Evolutionary conservation across 1,140 invertebrate species (phyloP).

Genomic region (Brachionus manjavacas): DNA sequence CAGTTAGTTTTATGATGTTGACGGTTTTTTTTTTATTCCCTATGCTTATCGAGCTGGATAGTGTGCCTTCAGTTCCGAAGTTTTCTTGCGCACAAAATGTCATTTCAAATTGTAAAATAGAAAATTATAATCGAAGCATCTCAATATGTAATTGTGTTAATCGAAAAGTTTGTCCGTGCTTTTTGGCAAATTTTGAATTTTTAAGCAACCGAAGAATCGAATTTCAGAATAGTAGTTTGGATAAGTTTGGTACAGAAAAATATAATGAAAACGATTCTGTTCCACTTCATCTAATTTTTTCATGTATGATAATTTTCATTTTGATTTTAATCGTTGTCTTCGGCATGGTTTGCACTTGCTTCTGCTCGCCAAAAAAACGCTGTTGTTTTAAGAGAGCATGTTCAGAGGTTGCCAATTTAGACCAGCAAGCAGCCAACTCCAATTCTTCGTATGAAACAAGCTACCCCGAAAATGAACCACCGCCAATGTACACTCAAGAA

Average conservation of each 20-base stretch:
- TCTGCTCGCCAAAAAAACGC: neutral
- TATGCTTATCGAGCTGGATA: neutral
- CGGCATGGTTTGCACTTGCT: neutral
- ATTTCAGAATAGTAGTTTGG: neutral
- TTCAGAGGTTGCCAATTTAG: neutral
- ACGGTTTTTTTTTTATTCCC: neutral
- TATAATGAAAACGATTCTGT: neutral
- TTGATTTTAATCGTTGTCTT: neutral
- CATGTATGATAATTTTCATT: neutral
- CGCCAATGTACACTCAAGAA: neutral
- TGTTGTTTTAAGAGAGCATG: neutral
- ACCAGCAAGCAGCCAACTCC: neutral
- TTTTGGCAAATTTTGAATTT: neutral
- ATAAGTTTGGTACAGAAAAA: neutral
- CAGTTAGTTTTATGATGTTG: neutral
- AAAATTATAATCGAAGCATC: neutral
- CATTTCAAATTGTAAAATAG: neutral
- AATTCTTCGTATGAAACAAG: neutral
- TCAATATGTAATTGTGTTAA: neutral
- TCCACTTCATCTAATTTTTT: neutral
- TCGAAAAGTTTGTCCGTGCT: neutral
- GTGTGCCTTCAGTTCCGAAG: neutral
- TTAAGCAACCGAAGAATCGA: neutral
- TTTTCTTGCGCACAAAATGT: neutral
- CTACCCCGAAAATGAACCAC: neutral